A percentile compares a stretch with the other conserved stretches of the same genome.
These are phyloP conservation scores for Pogona vitticeps DNA, from an alignment of 2,113 vertebrate species.

Conservation along the genomic window DNA sequence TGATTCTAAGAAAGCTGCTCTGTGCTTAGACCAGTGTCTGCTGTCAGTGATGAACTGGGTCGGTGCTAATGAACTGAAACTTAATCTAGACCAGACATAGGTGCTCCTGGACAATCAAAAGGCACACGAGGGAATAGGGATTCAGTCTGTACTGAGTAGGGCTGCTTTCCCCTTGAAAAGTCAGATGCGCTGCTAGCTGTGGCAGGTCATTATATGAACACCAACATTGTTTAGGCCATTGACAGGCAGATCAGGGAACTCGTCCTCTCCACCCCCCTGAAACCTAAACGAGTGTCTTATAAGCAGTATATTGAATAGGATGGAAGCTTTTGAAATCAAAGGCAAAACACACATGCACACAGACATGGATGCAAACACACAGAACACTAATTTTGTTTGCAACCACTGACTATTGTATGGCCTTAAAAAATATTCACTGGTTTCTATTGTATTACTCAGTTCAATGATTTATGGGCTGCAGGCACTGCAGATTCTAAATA, in stretches of 20 bases:
- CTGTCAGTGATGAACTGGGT: too few relatives aligned
- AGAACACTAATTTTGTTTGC: not conserved
- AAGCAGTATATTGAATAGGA: not conserved
- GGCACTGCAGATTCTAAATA: not conserved
- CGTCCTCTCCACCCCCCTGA: not conserved
- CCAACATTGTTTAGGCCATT: too few relatives aligned
- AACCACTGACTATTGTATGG: not conserved
- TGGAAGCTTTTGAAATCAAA: not conserved
- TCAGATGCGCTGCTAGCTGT: too few relatives aligned
- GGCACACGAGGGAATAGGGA: too few relatives aligned
- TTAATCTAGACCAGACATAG: too few relatives aligned
- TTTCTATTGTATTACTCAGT: not conserved
- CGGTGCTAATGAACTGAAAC: too few relatives aligned
- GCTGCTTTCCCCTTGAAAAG: too few relatives aligned
- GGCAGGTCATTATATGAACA: too few relatives aligned
- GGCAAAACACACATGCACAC: not conserved
- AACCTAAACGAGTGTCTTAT: not conserved
- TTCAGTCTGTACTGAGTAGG: too few relatives aligned
- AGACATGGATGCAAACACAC: not conserved
- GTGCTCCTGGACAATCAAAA: too few relatives aligned
- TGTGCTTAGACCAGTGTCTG: too few relatives aligned
- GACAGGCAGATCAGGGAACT: not conserved
- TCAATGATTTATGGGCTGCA: constrained; percentile 15
- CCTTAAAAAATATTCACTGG: not conserved
- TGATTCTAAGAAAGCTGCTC: too few relatives aligned